Evolutionary conservation across 2,797 vertebrate genomes (phyloP), one percentile per base, ranked within the genome.

Genomic region (Channa striata): DNA sequence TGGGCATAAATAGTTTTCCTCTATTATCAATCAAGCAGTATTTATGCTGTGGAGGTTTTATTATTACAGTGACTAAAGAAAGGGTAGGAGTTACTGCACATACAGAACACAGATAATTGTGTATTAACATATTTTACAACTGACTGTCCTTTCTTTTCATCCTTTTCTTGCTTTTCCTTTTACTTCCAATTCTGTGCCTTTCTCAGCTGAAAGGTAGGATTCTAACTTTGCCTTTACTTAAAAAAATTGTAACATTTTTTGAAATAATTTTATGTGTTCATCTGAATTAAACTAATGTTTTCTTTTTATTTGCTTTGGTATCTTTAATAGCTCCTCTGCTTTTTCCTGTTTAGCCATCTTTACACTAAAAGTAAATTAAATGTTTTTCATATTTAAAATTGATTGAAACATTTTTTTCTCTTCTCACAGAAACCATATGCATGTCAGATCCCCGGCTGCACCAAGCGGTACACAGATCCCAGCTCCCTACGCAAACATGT

Each of bases 401-500:
- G 44, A 82, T 30, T 9, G 48, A 19, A 52, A 62, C 36, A 48
- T 2, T 62, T 17, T 64, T 37, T 2, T 74, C 23, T 23, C 40
- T 77, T 20, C 43, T 68, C 30, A 25, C 90, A 99, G 98, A 99
- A 99, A 89, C 98, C 98, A 0, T 99, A 99, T 0, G 97, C 97
- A 51, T 99, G 98, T 92, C 97, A 99, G 94, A 98, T 99, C 47
- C 96, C 97, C 0, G 97, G 98, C 85, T 99, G 98, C 80, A 97
- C 97, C 90, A 99, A 99, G 78, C 97, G 98, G 86, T 99, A 99
- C 93, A 99, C 98, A 0, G 98, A 99, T 87, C 97, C 98, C 85
- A 99, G 98, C 94, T 99, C 98, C 19, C 95, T 99, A 42, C 96
- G 98, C 90, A 99, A 99, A 81, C 98, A 99, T 1, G 97, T 99